phyloP scores from a whole-genome alignment of 2,797 vertebrate species.

The Enteromius anoplus region DNA sequence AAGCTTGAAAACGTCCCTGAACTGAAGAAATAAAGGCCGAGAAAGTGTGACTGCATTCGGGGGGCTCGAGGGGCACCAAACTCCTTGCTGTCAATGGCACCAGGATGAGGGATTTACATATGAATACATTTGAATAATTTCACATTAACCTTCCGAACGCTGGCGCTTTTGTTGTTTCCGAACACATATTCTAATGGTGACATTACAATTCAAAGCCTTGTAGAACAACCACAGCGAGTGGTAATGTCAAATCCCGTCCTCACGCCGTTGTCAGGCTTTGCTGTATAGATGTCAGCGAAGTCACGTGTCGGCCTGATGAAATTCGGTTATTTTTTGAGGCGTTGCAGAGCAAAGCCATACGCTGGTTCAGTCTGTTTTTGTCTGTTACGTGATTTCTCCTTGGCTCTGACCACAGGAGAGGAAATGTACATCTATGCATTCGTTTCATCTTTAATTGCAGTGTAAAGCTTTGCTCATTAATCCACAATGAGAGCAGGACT shows the following conservation, averaged over 20 bases:
- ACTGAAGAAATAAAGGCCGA: constrained; percentile 32
- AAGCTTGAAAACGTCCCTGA: constrained; percentile 26
- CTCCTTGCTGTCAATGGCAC: constrained; percentile 61
- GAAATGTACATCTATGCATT: constrained; percentile 43
- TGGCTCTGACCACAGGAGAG: constrained; percentile 17
- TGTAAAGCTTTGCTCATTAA: constrained; percentile 52
- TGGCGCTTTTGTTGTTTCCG: constrained; percentile 65
- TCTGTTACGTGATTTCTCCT: neutral
- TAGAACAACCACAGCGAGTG: constrained; percentile 30
- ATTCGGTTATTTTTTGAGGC: neutral
- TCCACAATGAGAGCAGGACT: constrained; percentile 43
- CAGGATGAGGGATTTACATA: constrained; percentile 70
- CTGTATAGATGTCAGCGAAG: neutral
- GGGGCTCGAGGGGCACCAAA: constrained; percentile 31
- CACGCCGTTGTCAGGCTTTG: neutral
- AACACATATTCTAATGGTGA: constrained; percentile 71
- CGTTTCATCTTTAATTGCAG: constrained; percentile 52
- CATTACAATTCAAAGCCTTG: constrained; percentile 69
- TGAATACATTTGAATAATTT: constrained; percentile 80
- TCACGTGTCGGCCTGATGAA: neutral
- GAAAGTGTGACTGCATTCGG: constrained; percentile 49
- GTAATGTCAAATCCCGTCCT: constrained; percentile 33
- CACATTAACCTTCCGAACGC: constrained; percentile 69
- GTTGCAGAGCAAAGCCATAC: neutral
- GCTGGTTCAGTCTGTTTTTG: neutral